Evolutionary conservation across 2,113 vertebrate genomes (phyloP).

Genomic region (Ctenodactylus gundi): DNA sequence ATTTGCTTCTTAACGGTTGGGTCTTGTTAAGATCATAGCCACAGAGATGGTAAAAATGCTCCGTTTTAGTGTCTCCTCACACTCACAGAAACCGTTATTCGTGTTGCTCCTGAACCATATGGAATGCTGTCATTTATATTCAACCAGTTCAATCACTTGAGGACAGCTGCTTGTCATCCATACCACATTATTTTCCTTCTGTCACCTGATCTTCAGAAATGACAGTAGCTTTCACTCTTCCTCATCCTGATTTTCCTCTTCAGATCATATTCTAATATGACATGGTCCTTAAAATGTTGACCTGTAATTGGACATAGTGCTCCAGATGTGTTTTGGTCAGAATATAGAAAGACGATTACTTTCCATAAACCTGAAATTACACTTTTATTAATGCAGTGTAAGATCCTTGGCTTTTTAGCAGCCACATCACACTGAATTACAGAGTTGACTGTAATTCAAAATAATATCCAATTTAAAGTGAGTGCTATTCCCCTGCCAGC

Average conservation of each 20-base stretch:
- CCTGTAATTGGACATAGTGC: conserved; percentile 69
- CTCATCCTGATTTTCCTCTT: conserved; percentile 9
- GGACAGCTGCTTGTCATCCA: neutral
- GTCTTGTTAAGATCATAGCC: neutral
- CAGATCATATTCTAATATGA: conserved; percentile 49
- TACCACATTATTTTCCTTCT: neutral
- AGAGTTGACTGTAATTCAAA: conserved; percentile 78
- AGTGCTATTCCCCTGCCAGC: conserved; percentile 75
- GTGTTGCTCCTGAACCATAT: neutral
- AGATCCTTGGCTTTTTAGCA: conserved; percentile 75
- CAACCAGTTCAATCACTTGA: neutral
- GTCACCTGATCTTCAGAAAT: neutral
- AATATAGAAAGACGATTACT: conserved; percentile 74
- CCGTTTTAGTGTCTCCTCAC: neutral
- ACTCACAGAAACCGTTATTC: neutral
- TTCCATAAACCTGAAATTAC: conserved; percentile 78
- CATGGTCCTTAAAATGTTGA: conserved; percentile 64
- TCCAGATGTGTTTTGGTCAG: conserved; percentile 67
- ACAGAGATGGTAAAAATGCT: neutral
- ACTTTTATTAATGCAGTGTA: conserved; percentile 74
- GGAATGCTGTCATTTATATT: conserved; percentile 16
- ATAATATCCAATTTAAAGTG: conserved; percentile 79
- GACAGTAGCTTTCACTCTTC: conserved; percentile 27
- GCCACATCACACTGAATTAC: conserved; percentile 75
- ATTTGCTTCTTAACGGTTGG: neutral